phyloP scores from a whole-genome alignment of 2,113 vertebrate species.

The Oncorhynchus tshawytscha region DNA sequence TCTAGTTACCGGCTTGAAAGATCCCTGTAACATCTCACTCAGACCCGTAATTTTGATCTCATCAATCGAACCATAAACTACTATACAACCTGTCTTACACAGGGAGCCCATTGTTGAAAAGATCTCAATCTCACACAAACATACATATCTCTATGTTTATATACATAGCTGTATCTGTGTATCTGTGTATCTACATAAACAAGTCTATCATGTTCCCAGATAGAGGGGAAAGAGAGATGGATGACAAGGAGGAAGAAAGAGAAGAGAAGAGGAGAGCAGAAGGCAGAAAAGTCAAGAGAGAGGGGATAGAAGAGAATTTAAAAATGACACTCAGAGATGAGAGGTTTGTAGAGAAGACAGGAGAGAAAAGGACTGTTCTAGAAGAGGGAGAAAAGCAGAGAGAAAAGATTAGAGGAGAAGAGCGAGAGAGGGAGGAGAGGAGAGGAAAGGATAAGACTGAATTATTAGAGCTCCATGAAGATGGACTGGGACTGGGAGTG shows the following conservation, averaged over 20 bases:
- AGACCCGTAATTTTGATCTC: not conserved
- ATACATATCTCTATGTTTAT: no score
- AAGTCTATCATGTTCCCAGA: not conserved
- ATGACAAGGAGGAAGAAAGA: no score
- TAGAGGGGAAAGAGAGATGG: not conserved
- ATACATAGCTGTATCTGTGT: not conserved
- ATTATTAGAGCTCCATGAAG: not conserved
- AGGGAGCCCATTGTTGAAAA: no score
- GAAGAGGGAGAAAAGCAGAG: not conserved
- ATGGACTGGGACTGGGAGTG: constrained; percentile 2
- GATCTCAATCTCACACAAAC: no score
- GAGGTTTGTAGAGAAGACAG: no score
- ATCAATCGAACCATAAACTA: no score
- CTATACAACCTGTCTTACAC: no score
- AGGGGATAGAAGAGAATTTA: not conserved
- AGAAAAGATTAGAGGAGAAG: not conserved
- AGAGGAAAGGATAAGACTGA: constrained; percentile 3
- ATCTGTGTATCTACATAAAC: not conserved
- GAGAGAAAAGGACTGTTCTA: not conserved
- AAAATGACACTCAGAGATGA: not conserved
- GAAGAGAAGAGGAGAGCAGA: not conserved
- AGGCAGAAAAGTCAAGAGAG: not conserved
- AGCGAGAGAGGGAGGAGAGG: not conserved
- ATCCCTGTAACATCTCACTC: not conserved
- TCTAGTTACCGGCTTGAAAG: no score